Evolutionary conservation across 2,888 invertebrate genomes (phyloP).

Genomic region (Yponomeuta malinellus): DNA sequence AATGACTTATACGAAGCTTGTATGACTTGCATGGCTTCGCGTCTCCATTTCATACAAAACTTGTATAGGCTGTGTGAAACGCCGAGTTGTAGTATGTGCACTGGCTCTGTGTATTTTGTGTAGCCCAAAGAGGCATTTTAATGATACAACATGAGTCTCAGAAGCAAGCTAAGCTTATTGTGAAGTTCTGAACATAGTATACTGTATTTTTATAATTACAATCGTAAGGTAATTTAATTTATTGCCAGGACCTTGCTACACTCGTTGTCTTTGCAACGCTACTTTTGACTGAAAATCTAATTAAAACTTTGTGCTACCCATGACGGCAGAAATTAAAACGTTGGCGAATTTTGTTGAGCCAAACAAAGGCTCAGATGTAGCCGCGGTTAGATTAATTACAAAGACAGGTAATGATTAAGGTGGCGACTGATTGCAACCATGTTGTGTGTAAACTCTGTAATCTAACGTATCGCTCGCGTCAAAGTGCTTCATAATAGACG

Average conservation of each 20-base stretch:
- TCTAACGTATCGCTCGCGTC: no score
- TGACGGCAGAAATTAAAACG: no score
- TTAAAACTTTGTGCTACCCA: no score
- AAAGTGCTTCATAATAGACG: no score
- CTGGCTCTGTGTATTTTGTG: slow-evolving; percentile 13
- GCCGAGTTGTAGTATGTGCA: neutral
- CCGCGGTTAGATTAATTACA: no score
- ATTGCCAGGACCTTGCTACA: neutral
- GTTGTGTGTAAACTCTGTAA: no score
- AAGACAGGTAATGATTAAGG: no score
- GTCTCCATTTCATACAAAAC: neutral
- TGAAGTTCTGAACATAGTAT: slow-evolving; percentile 65
- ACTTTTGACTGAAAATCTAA: no score
- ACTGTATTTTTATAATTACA: slow-evolving; percentile 69
- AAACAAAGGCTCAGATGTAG: no score
- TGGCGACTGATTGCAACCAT: no score
- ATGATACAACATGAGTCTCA: slow-evolving; percentile 50
- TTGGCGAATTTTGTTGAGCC: no score
- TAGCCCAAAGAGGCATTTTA: slow-evolving; percentile 59
- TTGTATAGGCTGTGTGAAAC: neutral
- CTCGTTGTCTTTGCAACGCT: neutral
- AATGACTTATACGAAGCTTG: neutral
- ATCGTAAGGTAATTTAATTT: slow-evolving; percentile 48
- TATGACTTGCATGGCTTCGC: neutral
- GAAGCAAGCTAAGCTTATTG: slow-evolving; percentile 65